phyloP scores from a whole-genome alignment of 1,140 invertebrate genomes.

The Eulimnadia texana region DNA sequence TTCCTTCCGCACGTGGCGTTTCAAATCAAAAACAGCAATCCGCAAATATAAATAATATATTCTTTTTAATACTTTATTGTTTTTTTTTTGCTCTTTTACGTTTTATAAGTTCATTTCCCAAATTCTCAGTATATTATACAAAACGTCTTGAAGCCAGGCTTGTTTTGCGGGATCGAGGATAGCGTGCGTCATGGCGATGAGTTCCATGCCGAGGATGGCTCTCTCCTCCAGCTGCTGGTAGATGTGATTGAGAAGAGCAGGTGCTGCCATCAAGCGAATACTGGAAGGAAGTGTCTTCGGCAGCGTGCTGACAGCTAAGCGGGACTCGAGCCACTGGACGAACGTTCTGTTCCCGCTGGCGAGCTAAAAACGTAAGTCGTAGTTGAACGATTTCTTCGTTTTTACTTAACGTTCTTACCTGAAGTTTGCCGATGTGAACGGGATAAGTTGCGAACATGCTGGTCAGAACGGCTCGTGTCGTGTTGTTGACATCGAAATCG shows the following conservation, averaged over 20 bases:
- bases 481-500: constrained; percentile 6
- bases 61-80: no score
- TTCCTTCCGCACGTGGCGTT: no score
- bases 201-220: constrained; percentile 9
- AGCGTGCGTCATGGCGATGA: not conserved
- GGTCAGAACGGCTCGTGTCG: not conserved
- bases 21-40: no score
- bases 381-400: not conserved
- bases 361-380: not conserved
- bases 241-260: constrained; percentile 1
- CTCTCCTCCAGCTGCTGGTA: constrained; percentile 9
- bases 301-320: constrained; percentile 1
- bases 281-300: constrained; percentile 11
- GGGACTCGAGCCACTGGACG: constrained; percentile 6
- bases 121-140: constrained; percentile 11
- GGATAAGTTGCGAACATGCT: constrained; percentile 6
- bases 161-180: not conserved
- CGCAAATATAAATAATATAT: no score
- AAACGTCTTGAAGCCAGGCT: constrained; percentile 4
- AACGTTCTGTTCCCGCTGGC: constrained; percentile 14
- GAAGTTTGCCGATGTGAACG: constrained; percentile 14
- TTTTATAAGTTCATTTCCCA: constrained; percentile 16
- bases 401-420: constrained; percentile 3
- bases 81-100: no score
- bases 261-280: constrained; percentile 8